Evolutionary conservation across 2,113 vertebrate species (phyloP).

Genomic region (Phodopus roborovskii): DNA sequence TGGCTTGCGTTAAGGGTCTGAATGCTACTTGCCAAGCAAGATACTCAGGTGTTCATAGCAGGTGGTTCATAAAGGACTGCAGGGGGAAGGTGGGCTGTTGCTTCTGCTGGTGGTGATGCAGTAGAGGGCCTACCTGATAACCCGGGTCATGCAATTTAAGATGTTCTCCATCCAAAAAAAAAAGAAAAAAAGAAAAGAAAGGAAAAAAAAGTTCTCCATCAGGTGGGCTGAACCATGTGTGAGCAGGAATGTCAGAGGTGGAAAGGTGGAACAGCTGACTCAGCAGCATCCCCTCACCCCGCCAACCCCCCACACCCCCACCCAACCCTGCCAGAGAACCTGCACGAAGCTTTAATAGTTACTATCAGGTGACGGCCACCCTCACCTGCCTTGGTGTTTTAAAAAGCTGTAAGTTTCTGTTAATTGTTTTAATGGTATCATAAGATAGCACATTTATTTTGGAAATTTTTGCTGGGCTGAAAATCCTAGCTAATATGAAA

Average conservation of each 20-base stretch:
- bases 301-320: no score
- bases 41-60: not conserved
- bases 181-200: no score
- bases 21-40: not conserved
- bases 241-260: not conserved
- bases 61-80: not conserved
- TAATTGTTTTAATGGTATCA: not conserved
- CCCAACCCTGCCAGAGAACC: not conserved
- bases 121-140: not conserved
- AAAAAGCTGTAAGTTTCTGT: not conserved
- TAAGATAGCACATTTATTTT: not conserved
- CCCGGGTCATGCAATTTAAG: not conserved
- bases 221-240: not conserved
- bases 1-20: not conserved
- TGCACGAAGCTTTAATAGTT: not conserved
- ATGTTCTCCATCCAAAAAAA: not conserved
- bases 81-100: not conserved
- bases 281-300: no score
- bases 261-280: no score
- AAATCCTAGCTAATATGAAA: not conserved
- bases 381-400: not conserved
- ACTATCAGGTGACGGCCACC: not conserved
- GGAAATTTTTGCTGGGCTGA: not conserved
- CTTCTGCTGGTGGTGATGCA: not conserved
- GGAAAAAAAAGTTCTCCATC: not conserved